Conservation (phyloP, 2,797 vertebrate genomes). For the Melanotaenia boesemani region DNA sequence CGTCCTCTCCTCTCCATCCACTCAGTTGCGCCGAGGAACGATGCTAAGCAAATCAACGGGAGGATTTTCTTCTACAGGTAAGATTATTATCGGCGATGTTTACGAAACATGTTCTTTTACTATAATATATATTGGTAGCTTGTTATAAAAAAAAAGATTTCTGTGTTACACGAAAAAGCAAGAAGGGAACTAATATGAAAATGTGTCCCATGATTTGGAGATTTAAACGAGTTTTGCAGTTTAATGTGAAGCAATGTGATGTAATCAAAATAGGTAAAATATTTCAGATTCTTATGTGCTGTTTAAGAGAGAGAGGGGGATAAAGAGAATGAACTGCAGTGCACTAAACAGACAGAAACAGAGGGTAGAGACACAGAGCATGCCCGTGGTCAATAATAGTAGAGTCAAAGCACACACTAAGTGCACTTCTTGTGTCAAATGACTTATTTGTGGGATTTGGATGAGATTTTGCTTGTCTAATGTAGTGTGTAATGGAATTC, state of each 20-base stretch:
- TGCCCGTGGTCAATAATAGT: slow-evolving; percentile 47
- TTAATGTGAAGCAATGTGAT: slow-evolving; percentile 15
- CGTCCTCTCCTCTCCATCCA: slow-evolving; percentile 49
- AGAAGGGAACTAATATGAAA: background rate
- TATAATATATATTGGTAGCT: background rate
- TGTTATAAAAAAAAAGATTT: background rate
- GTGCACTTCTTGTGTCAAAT: slow-evolving; percentile 62
- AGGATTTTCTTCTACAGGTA: slow-evolving; percentile 72
- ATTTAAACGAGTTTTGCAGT: slow-evolving; percentile 12
- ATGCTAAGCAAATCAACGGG: slow-evolving; percentile 67
- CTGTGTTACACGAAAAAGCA: background rate
- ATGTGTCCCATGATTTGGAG: background rate
- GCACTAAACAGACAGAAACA: slow-evolving; percentile 22
- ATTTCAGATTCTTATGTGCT: background rate
- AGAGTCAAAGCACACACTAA: slow-evolving; percentile 45
- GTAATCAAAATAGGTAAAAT: slow-evolving; percentile 9
- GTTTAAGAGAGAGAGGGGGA: slow-evolving; percentile 1
- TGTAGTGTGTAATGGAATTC: slow-evolving; percentile 77
- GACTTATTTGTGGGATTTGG: slow-evolving; percentile 68
- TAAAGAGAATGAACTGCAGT: slow-evolving; percentile 4
- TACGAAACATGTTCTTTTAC: background rate
- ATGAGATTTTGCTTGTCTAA: slow-evolving; percentile 72
- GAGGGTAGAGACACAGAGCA: background rate
- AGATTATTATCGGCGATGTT: slow-evolving; percentile 34
- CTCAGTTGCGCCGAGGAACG: slow-evolving; percentile 66